Evolutionary conservation across 2,797 vertebrate genomes (phyloP), one percentile per base, ranked within the genome.

Genomic region (Borostomias antarcticus): DNA sequence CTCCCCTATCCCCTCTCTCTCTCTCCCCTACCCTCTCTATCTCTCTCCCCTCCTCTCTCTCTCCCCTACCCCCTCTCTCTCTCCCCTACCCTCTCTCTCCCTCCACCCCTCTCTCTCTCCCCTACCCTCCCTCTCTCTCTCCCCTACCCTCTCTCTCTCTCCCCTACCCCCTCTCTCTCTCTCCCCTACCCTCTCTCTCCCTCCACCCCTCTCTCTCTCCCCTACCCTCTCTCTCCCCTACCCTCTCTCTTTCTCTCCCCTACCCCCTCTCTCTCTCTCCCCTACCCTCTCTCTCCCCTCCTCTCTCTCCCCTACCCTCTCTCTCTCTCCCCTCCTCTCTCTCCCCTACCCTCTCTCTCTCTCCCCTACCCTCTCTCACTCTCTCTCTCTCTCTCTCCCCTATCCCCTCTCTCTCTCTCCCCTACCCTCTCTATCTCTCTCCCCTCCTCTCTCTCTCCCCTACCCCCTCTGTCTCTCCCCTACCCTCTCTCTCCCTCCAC

Each of bases 191-290:
- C 45, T n/a, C 19, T 19, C 19, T 15, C 25, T 25, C 26, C 2
- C 5, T 28, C 40, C 2, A 26, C 7, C 15, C 1, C 17, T 48
- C 5, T 48, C n/a, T 19, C 11, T 28, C 40, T 26, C 35, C 5
- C 35, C 8, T 7, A 5, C 21, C 21, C 26, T 19, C 29, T 15
- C 23, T 15, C 33, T 51, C 52, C 13, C 2, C 33, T 11, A n/a
- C n/a, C n/a, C n/a, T n/a, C n/a, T 11, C 48, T 50, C 29, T 4
- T 5, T 8, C 19, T 4, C n/a, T n/a, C n/a, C n/a, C n/a, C n/a
- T n/a, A n/a, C 69, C 48, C 73, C 68, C 80, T 81, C 82, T 73
- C 64, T 74, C 79, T 81, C 75, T 79, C 76, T 85, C 77, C 73
- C 80, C 83, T 4, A 51, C 82, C 80, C 77, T 82, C 62, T 69